Base-by-base conservation (phyloP, 1,140 invertebrate genomes). In the Penaeus chinensis region DNA sequence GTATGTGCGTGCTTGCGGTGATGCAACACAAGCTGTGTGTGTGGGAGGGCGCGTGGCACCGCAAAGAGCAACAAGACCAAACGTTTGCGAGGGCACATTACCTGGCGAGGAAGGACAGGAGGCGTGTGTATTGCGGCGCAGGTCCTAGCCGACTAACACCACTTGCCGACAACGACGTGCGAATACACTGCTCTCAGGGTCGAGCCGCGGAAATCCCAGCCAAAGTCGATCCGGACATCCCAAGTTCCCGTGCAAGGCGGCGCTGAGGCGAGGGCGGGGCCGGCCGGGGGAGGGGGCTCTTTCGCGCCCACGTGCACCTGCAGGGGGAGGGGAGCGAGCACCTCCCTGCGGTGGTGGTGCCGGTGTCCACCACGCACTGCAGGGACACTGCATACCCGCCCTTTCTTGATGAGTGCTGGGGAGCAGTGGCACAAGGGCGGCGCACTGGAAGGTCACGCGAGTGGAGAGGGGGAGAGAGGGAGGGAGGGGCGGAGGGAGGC, bases 141-240 rank as follows among this genome's bases (percentile, higher is more conserved):
- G 81, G 86, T 87, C 61, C 71, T 63, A 60, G 24, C 86, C 66
- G 47, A 87, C 86, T 87, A 87, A 82, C 80, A 63, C 71, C 60
- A 61, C 54, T 60, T 61, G 60, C 71, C 65, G 80, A 24, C 86
- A 24, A 62, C 24, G 86, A 77, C 81, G 86, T 82, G 81, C 86
- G 81, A 87, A 82, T 87, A 87, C 86, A 74, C 63, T 87, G 74
- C 78, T 47, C 42, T 87, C 86, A 87, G 86, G 86, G 86, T 82
- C 86, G 80, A 65, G 22, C 66, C 62, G 86, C 86, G 86, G 86
- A 87, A 87, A 87, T 87, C 86, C 86, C 86, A 82, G 42, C 37
- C 77, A 79, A 61, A 82, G 66, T 83, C 80, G 86, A 87, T 87
- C 86, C 86, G 86, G 86, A 87, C 86, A 83, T 87, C 86, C 86